Conservation (phyloP, 2,888 invertebrate species). For the Phytoseiulus persimilis region DNA sequence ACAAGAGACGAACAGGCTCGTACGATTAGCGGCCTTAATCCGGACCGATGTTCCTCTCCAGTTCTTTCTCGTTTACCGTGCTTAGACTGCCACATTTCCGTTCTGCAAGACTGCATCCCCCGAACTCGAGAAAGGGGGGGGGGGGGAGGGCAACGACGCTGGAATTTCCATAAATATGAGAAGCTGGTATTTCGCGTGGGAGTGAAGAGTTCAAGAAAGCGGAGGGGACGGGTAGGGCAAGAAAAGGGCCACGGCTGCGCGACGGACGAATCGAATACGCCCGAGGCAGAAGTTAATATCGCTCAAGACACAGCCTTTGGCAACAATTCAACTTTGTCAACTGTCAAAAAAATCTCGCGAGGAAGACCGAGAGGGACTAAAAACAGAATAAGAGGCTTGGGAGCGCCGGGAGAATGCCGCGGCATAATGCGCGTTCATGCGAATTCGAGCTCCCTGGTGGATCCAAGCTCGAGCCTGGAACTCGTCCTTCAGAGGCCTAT, state of each 20-base stretch:
- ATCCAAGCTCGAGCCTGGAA: too few species aligned
- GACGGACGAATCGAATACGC: neutral
- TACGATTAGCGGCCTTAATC: too few species aligned
- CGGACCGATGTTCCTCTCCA: neutral
- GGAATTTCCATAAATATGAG: constrained; percentile 38
- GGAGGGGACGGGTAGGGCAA: neutral
- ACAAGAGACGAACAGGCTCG: too few species aligned
- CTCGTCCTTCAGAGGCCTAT: too few species aligned
- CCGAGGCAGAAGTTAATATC: constrained; percentile 20
- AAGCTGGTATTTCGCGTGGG: neutral
- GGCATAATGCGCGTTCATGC: neutral
- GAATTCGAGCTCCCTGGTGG: too few species aligned
- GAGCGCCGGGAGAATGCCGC: neutral
- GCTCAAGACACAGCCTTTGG: neutral
- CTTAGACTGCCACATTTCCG: neutral
- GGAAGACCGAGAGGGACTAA: neutral
- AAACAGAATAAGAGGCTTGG: neutral
- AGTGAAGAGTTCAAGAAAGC: neutral
- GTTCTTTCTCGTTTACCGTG: neutral
- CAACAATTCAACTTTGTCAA: constrained; percentile 5
- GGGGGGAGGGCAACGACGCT: neutral
- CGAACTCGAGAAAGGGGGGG: neutral
- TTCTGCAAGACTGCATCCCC: neutral
- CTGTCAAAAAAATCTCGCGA: neutral
- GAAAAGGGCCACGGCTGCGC: neutral